Evolutionary conservation across 2,113 vertebrate species (phyloP).

Genomic region (Cololabis saira): DNA sequence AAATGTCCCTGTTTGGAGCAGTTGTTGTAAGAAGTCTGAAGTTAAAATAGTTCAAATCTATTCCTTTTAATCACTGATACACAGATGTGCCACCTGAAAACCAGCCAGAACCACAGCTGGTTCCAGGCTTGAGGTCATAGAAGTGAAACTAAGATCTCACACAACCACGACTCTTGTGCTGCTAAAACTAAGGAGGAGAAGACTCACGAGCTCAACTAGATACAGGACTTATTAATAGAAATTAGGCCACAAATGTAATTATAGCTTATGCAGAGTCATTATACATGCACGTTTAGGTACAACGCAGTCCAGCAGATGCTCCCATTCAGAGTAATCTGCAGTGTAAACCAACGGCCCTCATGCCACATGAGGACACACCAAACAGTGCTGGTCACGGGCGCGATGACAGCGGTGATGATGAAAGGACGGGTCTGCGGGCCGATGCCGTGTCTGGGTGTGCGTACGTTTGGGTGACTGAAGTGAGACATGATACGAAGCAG

Average conservation of each 20-base stretch:
- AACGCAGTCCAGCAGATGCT: conserved; percentile 40
- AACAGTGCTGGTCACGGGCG: conserved; percentile 27
- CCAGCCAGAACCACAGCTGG: background rate
- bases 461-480: background rate
- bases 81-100: conserved; percentile 3
- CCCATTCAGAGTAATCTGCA: conserved; percentile 35
- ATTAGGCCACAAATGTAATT: conserved; percentile 56
- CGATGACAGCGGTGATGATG: background rate
- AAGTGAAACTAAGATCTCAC: background rate
- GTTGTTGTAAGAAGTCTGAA: too few species aligned
- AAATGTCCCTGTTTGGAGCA: too few species aligned
- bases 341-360: conserved; percentile 13
- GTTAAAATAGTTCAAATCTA: too few species aligned
- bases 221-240: conserved; percentile 59
- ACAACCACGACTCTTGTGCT: background rate
- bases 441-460: background rate
- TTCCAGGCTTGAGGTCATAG: background rate
- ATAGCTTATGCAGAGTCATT: conserved; percentile 40
- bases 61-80: background rate
- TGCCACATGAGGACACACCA: conserved; percentile 31
- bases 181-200: background rate
- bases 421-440: background rate
- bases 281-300: conserved; percentile 37
- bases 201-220: conserved; percentile 19
- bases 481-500: background rate